These are phyloP conservation scores for Phengaris arion DNA, from an alignment of 2,888 invertebrate genomes.

Conservation along the genomic window DNA sequence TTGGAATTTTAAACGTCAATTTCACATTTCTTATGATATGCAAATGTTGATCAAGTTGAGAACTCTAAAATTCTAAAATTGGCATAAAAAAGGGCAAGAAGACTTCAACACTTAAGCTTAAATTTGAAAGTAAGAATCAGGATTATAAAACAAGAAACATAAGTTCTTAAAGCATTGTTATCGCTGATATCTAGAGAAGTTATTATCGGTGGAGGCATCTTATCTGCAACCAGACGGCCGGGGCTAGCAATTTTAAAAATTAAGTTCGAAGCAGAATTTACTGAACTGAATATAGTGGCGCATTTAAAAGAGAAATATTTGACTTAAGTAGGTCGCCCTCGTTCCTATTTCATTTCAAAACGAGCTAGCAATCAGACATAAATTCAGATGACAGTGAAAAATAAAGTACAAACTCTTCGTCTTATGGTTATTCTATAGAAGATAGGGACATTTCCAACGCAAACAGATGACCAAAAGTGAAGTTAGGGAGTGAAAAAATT, in stretches of 20 bases:
- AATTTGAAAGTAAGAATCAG: conserved; percentile 1
- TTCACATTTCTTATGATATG: too few species aligned
- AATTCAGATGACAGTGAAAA: conserved; percentile 1
- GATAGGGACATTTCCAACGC: neutral
- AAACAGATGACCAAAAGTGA: neutral
- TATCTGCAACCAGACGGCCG: conserved; percentile 2
- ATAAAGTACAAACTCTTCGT: neutral
- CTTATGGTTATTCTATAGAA: neutral
- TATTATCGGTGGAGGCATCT: conserved; percentile 20
- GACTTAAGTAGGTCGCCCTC: conserved; percentile 21
- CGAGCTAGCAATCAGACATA: neutral
- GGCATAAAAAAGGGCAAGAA: neutral
- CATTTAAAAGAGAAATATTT: conserved; percentile 20
- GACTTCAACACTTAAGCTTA: neutral
- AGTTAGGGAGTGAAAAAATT: too few species aligned
- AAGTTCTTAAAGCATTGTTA: conserved; percentile 1
- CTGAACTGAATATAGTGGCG: conserved; percentile 18
- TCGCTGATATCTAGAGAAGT: conserved; percentile 18
- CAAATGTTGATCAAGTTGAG: too few species aligned
- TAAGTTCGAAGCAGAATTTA: conserved; percentile 18
- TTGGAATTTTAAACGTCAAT: too few species aligned
- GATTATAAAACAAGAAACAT: neutral
- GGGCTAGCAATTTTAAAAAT: conserved; percentile 15
- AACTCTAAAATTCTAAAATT: too few species aligned
- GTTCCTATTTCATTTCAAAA: conserved; percentile 3